A percentile compares a stretch with the other conserved stretches of the same genome.
phyloP scores from a whole-genome alignment of 2,888 invertebrate genomes.

The Drosophila prolongata region DNA sequence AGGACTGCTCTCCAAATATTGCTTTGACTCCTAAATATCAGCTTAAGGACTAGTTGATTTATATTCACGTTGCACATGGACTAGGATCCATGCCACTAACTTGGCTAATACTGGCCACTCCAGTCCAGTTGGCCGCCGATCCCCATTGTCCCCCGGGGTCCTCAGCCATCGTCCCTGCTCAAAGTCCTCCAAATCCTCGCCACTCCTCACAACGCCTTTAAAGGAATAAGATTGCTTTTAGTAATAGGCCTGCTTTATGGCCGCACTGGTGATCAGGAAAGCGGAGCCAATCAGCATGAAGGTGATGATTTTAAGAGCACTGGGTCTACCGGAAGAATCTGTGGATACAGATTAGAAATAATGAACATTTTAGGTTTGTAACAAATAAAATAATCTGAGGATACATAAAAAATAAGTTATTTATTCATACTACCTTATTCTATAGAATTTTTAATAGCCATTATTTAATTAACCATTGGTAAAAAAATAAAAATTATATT shows the following conservation, averaged over 20 bases:
- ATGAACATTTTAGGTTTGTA: too few relatives aligned
- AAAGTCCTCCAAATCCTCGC: not conserved
- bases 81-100: constrained; percentile 34
- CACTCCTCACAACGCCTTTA: constrained; percentile 1
- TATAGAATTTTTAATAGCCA: too few relatives aligned
- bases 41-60: constrained; percentile 45
- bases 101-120: constrained; percentile 62
- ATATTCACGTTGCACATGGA: constrained; percentile 50
- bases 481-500: too few relatives aligned
- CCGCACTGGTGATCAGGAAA: constrained; percentile 84
- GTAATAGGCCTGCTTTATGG: constrained; percentile 83
- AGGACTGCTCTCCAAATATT: constrained; percentile 27
- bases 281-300: constrained; percentile 83
- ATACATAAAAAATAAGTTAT: too few relatives aligned
- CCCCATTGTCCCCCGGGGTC: constrained; percentile 21
- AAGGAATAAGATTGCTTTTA: constrained; percentile 35
- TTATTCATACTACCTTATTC: too few relatives aligned
- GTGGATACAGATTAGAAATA: constrained; percentile 22
- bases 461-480: too few relatives aligned
- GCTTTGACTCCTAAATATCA: constrained; percentile 50
- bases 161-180: constrained; percentile 1
- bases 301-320: constrained; percentile 84
- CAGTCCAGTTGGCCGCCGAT: constrained; percentile 28
- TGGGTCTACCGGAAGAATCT: constrained; percentile 85
- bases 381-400: too few relatives aligned